These are phyloP conservation scores for Xestobium rufovillosum DNA, from an alignment of 2,888 invertebrate genomes.

Conservation along the genomic window DNA sequence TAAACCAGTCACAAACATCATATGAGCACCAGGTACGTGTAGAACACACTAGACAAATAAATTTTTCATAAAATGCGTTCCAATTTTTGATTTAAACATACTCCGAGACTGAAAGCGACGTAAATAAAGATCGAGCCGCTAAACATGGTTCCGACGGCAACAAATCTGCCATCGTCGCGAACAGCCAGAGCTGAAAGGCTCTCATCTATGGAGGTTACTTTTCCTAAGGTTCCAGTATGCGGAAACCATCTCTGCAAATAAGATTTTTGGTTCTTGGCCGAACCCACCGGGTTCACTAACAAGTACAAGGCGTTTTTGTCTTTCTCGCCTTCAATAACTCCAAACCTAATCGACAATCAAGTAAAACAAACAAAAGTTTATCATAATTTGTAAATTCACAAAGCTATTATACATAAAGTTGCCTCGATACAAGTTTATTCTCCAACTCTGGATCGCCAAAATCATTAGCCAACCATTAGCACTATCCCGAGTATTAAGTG, in stretches of 20 bases:
- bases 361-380: no score
- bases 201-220: constrained; percentile 58
- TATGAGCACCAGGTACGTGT: constrained; percentile 78
- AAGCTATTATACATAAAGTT: no score
- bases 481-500: no score
- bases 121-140: constrained; percentile 87
- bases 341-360: no score
- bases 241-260: constrained; percentile 76
- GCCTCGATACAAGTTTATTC: no score
- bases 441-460: no score
- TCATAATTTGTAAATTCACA: no score
- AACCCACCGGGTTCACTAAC: constrained; percentile 70
- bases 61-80: constrained; percentile 6
- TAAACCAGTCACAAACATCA: constrained; percentile 94
- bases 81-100: constrained; percentile 31
- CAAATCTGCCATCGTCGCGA: constrained; percentile 84
- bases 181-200: constrained; percentile 78
- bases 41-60: constrained; percentile 60
- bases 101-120: constrained; percentile 86
- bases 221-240: constrained; percentile 50
- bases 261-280: constrained; percentile 64
- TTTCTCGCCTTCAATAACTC: constrained; percentile 60
- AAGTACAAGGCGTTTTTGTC: constrained; percentile 64
- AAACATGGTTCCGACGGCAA: constrained; percentile 90
- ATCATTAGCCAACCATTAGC: no score